Evolutionary conservation across 2,113 vertebrate genomes (phyloP).

Genomic region (Perognathus longimembris): DNA sequence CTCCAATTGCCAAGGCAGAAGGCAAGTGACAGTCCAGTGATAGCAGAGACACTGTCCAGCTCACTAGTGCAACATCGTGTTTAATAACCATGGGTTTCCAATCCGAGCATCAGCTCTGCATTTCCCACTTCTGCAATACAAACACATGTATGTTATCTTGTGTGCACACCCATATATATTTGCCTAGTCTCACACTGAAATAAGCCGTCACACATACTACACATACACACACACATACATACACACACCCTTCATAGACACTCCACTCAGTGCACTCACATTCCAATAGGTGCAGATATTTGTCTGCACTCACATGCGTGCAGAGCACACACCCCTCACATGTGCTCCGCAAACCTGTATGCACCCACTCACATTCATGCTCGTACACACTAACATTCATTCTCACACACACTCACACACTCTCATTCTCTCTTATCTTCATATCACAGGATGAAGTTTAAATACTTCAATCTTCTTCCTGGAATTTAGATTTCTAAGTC

Average conservation of each 20-base stretch:
- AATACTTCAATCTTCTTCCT: neutral
- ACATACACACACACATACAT: too few relatives aligned
- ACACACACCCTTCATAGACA: too few relatives aligned
- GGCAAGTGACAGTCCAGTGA: rapidly evolving
- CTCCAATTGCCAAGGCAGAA: neutral
- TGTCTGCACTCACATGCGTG: neutral
- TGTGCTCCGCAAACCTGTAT: too few relatives aligned
- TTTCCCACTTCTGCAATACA: neutral
- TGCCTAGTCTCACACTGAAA: neutral
- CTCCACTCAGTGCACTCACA: neutral
- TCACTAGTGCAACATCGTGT: neutral
- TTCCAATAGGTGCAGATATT: neutral
- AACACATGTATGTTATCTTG: too few relatives aligned
- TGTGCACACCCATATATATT: too few relatives aligned
- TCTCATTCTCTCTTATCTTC: neutral
- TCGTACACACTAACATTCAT: neutral
- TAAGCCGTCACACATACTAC: neutral
- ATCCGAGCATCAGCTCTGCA: neutral
- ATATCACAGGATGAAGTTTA: neutral
- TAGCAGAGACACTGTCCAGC: neutral
- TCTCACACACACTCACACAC: neutral
- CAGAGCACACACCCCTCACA: neutral
- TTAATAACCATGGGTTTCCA: neutral
- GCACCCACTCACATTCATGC: neutral
- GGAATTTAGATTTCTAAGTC: neutral